A percentile compares a stretch with the other conserved stretches of the same genome.
These are phyloP conservation scores for Andrena hattorfiana DNA, from an alignment of 2,888 invertebrate species.

Conservation along the genomic window DNA sequence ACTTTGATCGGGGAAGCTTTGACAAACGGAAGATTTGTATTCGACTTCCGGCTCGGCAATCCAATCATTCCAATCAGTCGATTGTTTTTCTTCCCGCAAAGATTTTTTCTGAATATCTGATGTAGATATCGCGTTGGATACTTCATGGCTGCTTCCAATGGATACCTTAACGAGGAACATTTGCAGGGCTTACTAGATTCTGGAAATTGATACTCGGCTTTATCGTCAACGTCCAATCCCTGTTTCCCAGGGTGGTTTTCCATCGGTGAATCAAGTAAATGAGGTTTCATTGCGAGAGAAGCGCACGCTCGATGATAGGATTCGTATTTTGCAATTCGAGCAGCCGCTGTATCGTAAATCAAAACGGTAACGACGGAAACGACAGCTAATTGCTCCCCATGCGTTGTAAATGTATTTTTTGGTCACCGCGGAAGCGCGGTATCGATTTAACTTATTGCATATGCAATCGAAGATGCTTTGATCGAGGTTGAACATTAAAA, in stretches of 20 bases:
- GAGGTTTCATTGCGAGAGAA: background rate
- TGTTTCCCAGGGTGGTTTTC: background rate
- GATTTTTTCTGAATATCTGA: background rate
- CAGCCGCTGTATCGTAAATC: slow-evolving; percentile 12
- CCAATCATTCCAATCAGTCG: slow-evolving; percentile 11
- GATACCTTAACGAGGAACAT: background rate
- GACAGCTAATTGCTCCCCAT: slow-evolving; percentile 32
- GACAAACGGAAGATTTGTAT: background rate
- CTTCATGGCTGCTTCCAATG: background rate
- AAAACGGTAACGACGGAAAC: background rate
- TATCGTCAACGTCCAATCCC: background rate
- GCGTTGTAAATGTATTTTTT: slow-evolving; percentile 47
- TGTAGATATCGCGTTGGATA: background rate
- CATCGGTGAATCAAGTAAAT: background rate
- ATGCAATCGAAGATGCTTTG: slow-evolving; percentile 68
- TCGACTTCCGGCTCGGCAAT: background rate
- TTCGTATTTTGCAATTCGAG: slow-evolving; percentile 16
- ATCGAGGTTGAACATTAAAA: slow-evolving; percentile 17
- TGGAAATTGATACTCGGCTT: background rate
- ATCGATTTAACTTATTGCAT: slow-evolving; percentile 79
- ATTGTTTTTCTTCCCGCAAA: background rate
- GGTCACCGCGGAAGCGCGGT: slow-evolving; percentile 40
- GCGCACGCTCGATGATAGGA: background rate
- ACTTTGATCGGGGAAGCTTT: too few relatives aligned
- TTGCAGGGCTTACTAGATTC: background rate